phyloP scores from a whole-genome alignment of 2,113 vertebrate genomes.

The Cavia aperea region DNA sequence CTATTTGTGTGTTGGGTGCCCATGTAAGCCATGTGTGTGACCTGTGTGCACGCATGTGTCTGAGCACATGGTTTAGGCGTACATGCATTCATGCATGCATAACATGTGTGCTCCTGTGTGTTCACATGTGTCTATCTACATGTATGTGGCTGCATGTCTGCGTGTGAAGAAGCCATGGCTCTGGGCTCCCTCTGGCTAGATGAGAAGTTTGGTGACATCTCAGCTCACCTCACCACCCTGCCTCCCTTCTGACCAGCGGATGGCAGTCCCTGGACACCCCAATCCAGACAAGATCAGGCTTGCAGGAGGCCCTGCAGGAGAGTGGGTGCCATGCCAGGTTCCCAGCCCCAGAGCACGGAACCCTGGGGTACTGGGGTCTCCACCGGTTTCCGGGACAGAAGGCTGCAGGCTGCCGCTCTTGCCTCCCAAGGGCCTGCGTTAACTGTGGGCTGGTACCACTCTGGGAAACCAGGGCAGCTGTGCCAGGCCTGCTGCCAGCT shows the following conservation, averaged over 20 bases:
- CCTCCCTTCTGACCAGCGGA: neutral
- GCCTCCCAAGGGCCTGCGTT: neutral
- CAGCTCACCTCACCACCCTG: neutral
- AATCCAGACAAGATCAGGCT: neutral
- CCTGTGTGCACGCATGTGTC: neutral
- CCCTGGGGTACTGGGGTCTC: neutral
- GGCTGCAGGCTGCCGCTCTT: rapidly evolving
- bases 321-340: neutral
- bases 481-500: neutral
- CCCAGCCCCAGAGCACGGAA: neutral
- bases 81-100: too few species aligned
- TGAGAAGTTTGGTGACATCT: neutral
- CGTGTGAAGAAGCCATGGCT: neutral
- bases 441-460: neutral
- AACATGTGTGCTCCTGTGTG: neutral
- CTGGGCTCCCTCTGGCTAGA: neutral
- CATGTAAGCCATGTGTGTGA: too few species aligned
- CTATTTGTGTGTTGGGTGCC: neutral
- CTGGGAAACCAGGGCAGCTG: rapidly evolving
- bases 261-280: rapidly evolving
- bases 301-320: neutral
- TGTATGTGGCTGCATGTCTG: too few species aligned
- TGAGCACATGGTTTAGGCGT: neutral
- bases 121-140: neutral
- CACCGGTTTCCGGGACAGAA: neutral